These are phyloP conservation scores for Tachysurus vachellii DNA, from an alignment of 2,113 vertebrate species.

Conservation along the genomic window DNA sequence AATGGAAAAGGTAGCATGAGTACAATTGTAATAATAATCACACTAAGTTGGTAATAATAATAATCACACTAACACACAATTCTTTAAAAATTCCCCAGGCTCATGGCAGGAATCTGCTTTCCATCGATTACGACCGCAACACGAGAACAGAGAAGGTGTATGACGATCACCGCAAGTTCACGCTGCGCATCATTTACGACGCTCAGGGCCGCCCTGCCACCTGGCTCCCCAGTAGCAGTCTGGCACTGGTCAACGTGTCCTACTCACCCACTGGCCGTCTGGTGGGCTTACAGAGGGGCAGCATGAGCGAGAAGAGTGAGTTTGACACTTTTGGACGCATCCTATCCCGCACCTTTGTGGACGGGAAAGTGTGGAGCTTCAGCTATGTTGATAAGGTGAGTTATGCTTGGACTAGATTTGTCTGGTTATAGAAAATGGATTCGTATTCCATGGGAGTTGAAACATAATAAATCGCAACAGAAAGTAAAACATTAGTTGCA, in stretches of 20 bases:
- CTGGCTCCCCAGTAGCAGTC: slow-evolving; percentile 86
- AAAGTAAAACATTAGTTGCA: background rate
- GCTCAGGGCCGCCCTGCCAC: slow-evolving; percentile 83
- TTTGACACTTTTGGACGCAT: slow-evolving; percentile 84
- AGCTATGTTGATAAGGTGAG: slow-evolving; percentile 85
- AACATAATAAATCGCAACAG: background rate
- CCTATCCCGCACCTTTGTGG: slow-evolving; percentile 81
- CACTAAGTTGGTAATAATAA: background rate
- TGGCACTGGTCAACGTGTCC: slow-evolving; percentile 85
- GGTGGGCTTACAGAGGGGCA: slow-evolving; percentile 83
- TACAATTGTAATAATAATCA: background rate
- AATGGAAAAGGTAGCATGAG: background rate
- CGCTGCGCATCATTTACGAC: slow-evolving; percentile 85
- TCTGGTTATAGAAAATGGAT: background rate
- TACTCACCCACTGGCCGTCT: slow-evolving; percentile 83
- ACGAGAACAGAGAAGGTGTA: slow-evolving; percentile 90
- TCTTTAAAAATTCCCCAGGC: slow-evolving; percentile 66
- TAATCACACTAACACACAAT: background rate
- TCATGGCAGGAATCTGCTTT: slow-evolving; percentile 83
- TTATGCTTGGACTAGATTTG: background rate
- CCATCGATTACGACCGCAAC: slow-evolving; percentile 87
- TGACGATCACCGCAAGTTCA: slow-evolving; percentile 88
- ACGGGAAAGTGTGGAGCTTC: slow-evolving; percentile 89
- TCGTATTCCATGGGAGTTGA: background rate
- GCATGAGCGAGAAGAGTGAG: slow-evolving; percentile 85